Evolutionary conservation across 2,797 vertebrate genomes (phyloP).

Genomic region (Halcyon badia): DNA sequence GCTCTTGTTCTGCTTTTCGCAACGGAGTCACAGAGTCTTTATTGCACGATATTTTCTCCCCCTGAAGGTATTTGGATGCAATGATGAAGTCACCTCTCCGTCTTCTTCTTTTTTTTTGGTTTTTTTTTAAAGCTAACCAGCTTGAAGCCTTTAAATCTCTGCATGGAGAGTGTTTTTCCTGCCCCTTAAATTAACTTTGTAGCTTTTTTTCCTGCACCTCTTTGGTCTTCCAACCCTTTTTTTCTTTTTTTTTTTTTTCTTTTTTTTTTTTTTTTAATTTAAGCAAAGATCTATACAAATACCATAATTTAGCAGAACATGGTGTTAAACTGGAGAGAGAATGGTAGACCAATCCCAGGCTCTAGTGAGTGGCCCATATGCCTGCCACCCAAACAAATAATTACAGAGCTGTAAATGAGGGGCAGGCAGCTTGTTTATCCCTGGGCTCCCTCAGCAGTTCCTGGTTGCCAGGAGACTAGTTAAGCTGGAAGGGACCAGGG

Average conservation of each 20-base stretch:
- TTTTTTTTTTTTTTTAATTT: not conserved
- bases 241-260: not conserved
- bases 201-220: not conserved
- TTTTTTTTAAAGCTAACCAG: slow-evolving; percentile 9
- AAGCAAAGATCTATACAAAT: not conserved
- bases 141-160: slow-evolving; percentile 37
- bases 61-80: not conserved
- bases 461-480: not conserved
- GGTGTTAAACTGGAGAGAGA: not conserved
- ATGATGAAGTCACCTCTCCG: slow-evolving; percentile 14
- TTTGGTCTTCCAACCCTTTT: not conserved
- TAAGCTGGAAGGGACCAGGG: not conserved
- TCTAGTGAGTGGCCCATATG: not conserved
- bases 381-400: slow-evolving; percentile 24
- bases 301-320: not conserved
- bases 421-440: not conserved
- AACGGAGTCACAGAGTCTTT: not conserved
- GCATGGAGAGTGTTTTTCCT: not conserved
- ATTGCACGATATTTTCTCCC: not conserved
- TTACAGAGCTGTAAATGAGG: not conserved
- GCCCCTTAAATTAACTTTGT: slow-evolving; percentile 27
- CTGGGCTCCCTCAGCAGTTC: not conserved
- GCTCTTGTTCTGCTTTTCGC: not conserved
- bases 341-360: not conserved
- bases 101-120: not conserved